Evolutionary conservation across 2,888 invertebrate genomes (phyloP).

Genomic region (Nephrotoma guestfalica): DNA sequence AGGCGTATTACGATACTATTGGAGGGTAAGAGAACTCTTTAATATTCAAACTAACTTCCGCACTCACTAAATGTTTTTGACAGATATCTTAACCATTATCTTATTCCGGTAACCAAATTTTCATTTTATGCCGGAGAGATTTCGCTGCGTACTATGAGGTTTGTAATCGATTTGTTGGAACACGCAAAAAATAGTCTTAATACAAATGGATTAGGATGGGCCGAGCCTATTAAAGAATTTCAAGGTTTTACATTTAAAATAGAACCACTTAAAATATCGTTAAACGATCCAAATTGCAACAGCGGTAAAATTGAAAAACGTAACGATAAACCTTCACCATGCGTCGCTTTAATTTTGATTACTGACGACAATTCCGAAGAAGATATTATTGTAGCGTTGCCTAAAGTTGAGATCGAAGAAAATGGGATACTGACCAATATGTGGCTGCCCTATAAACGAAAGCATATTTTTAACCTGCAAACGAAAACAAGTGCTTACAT

Average conservation of each 20-base stretch:
- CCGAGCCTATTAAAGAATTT: conserved; percentile 18
- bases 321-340: conserved; percentile 17
- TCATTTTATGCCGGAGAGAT: conserved; percentile 28
- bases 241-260: conserved; percentile 16
- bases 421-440: conserved; percentile 20
- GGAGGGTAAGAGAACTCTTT: conserved; percentile 20
- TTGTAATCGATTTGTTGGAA: conserved; percentile 19
- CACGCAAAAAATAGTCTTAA: conserved; percentile 24
- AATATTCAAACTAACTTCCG: background rate
- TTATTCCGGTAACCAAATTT: conserved; percentile 24
- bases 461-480: conserved; percentile 24
- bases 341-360: conserved; percentile 20
- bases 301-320: background rate
- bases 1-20: conserved; percentile 26
- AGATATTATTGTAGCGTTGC: conserved; percentile 24
- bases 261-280: conserved; percentile 16
- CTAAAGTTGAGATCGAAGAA: conserved; percentile 21
- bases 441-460: conserved; percentile 25
- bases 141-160: conserved; percentile 19
- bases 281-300: background rate
- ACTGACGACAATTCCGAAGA: conserved; percentile 16
- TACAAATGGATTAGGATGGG: conserved; percentile 31
- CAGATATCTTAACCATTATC: conserved; percentile 22
- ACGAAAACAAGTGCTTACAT: conserved; percentile 21
- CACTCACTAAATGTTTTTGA: background rate